Evolutionary conservation across 37 sponge, comb jelly and placozoan species (phyloP).

Genomic region (Agelas oroides): DNA sequence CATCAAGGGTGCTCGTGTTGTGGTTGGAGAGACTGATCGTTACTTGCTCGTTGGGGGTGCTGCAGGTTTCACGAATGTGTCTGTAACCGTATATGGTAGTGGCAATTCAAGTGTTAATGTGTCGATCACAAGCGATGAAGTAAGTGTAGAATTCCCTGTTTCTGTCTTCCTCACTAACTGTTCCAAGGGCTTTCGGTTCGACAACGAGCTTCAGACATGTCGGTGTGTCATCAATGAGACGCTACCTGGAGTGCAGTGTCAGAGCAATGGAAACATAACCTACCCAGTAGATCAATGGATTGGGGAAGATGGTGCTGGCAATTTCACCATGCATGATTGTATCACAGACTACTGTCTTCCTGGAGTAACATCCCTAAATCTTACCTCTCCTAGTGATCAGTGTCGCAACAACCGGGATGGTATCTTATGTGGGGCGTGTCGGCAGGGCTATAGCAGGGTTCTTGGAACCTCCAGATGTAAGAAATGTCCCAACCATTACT

Average conservation of each 20-base stretch:
- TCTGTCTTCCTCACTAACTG: slow-evolving; percentile 20
- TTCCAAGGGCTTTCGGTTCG: slow-evolving; percentile 28
- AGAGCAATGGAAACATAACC: slow-evolving; percentile 20
- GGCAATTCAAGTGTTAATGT: slow-evolving; percentile 1
- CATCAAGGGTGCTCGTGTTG: background rate
- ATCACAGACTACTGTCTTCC: slow-evolving; percentile 22
- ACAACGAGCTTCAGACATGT: slow-evolving; percentile 4
- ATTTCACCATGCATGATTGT: background rate
- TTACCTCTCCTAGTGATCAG: slow-evolving; percentile 19
- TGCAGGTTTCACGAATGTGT: background rate
- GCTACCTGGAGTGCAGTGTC: background rate
- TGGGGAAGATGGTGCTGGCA: background rate
- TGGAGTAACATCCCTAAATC: background rate
- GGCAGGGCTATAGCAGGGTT: slow-evolving; percentile 1
- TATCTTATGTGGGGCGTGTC: slow-evolving; percentile 56
- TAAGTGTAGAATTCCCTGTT: slow-evolving; percentile 1
- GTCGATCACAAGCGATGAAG: slow-evolving; percentile 31
- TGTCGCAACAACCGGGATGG: slow-evolving; percentile 47
- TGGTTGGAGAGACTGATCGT: slow-evolving; percentile 15
- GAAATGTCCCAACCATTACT: slow-evolving; percentile 1
- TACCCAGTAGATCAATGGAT: slow-evolving; percentile 23
- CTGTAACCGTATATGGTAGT: slow-evolving; percentile 1
- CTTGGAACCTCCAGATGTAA: slow-evolving; percentile 26
- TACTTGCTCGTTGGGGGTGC: background rate
- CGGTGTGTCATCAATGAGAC: background rate